These are phyloP conservation scores for Drosophila repletoides DNA, from an alignment of 1,140 invertebrate species.

Conservation along the genomic window DNA sequence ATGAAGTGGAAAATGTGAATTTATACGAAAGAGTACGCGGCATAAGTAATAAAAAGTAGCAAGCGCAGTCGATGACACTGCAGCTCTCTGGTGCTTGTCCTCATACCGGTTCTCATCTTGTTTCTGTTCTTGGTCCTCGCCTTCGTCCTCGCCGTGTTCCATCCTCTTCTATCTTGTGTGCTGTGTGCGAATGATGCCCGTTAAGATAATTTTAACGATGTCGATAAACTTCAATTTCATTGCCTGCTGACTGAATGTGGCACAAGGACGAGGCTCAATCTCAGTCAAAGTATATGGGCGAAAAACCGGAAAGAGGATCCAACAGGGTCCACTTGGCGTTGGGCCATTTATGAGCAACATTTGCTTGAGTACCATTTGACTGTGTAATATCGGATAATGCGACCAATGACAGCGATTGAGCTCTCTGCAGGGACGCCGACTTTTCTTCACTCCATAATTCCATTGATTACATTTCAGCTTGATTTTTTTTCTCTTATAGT, in stretches of 20 bases:
- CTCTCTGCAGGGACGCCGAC: constrained; percentile 13
- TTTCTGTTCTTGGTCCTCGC: not conserved
- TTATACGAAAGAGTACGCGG: constrained; percentile 62
- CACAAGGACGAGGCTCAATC: not conserved
- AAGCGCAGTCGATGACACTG: constrained; percentile 24
- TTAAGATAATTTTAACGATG: constrained; percentile 80
- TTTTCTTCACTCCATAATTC: constrained; percentile 57
- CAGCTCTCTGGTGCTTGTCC: too few species aligned
- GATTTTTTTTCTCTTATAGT: not conserved
- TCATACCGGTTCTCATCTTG: not conserved
- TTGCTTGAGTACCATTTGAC: constrained; percentile 52
- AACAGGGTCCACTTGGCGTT: not conserved
- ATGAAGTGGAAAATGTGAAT: constrained; percentile 80
- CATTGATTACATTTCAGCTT: constrained; percentile 59
- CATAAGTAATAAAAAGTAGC: constrained; percentile 63
- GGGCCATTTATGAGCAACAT: constrained; percentile 61
- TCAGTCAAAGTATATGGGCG: too few species aligned
- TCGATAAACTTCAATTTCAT: constrained; percentile 81
- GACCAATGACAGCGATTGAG: constrained; percentile 47
- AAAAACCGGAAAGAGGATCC: too few species aligned
- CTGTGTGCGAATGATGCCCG: constrained; percentile 48
- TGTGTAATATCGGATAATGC: constrained; percentile 60
- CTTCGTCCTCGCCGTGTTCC: not conserved
- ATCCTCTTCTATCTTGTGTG: constrained; percentile 49
- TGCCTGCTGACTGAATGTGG: constrained; percentile 35